Conservation (phyloP, 2,113 vertebrate species). For the Mobula birostris region DNA sequence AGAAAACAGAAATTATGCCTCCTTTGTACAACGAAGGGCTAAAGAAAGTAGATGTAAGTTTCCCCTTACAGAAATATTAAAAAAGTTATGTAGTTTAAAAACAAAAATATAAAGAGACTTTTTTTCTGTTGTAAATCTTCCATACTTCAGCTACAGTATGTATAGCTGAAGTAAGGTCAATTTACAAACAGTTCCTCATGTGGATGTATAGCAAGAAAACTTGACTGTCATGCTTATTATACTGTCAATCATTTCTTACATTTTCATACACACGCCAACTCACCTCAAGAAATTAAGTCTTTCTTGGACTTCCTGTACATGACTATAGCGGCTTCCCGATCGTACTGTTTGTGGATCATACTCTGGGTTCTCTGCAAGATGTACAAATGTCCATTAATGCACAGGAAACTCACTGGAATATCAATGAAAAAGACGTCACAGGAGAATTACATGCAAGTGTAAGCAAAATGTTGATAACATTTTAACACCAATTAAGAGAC, state of each 20-base stretch:
- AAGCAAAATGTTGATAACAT: not conserved
- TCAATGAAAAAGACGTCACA: slow-evolving; percentile 38
- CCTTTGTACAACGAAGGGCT: not conserved
- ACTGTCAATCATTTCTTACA: not conserved
- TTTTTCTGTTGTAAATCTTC: not conserved
- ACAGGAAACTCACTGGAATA: not conserved
- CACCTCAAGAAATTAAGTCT: slow-evolving; percentile 93
- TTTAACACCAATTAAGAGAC: not conserved
- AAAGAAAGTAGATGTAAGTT: not conserved
- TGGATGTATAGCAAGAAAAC: not conserved
- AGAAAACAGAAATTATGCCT: not conserved
- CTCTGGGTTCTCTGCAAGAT: slow-evolving; percentile 78
- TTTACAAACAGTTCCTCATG: no score
- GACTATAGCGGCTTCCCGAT: slow-evolving; percentile 92
- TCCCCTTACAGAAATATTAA: not conserved
- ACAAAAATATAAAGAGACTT: not conserved
- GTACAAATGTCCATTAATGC: not conserved
- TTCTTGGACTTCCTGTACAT: slow-evolving; percentile 97
- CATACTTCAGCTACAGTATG: not conserved
- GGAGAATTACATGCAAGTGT: not conserved
- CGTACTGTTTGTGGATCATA: slow-evolving; percentile 97
- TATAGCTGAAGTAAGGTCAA: no score
- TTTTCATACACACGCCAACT: not conserved
- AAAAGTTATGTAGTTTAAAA: not conserved
- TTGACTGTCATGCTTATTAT: not conserved